Evolutionary conservation across 2,888 invertebrate species (phyloP), one percentile per base, ranked within the genome.

Genomic region (Orthosia cruda): DNA sequence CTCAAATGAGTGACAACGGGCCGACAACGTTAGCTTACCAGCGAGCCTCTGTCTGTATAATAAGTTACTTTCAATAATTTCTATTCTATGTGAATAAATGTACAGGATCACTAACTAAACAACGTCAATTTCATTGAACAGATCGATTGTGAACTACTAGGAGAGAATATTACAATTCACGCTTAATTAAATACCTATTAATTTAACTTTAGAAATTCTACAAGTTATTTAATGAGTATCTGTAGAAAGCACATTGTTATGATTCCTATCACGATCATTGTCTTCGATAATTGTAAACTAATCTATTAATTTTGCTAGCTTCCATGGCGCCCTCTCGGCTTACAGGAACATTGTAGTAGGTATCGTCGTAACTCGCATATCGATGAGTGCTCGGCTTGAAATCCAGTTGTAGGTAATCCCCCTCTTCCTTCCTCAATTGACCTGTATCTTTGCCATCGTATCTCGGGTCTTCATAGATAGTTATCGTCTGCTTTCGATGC

Each of bases 391-490:
- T 96, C 1, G 97, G 97, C 68, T 96, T 95, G 75, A 91, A 95
- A 71, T 97, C 96, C 40, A 97, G 86, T 83, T 96, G 94, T 12
- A 97, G 89, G 71, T 93, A 94, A 86, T 96, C 96, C 0, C 96
- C 97, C 81, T 95, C 94, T 75, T 96, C 94, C 68, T 93, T 91
- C 72, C 94, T 92, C 57, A 95, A 84, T 80, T 95, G 93, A 1
- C 95, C 95, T 63, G 93, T 93, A 81, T 94, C 94, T 50, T 93
- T 94, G 0, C 95, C 96, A 61, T 93, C 91, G 79, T 97, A 96
- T 80, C 97, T 92, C 12, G 97, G 97, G 86, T 97, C 97, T 89
- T 97, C 97, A 74, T 97, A 97, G 72, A 97, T 97, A 5, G 97
- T 97, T 74, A 97, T 97, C 18, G 97, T 97, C 86, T 97, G 96